Evolutionary conservation across 2,113 vertebrate genomes (phyloP), one percentile per base, ranked within the genome.

Genomic region (Chiloscyllium plagiosum): DNA sequence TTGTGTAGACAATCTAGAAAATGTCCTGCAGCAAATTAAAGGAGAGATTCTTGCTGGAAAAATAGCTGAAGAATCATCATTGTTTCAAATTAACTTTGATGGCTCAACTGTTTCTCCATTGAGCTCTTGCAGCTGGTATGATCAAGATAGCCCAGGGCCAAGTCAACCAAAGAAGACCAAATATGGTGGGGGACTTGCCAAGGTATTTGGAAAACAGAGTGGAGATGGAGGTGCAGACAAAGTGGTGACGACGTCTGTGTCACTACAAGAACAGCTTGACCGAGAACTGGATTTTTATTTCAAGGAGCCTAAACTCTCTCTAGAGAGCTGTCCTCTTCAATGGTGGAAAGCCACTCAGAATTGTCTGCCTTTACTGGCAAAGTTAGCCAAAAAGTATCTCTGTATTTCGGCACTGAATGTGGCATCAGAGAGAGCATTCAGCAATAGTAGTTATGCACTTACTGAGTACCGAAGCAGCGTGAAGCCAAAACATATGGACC

Each of bases 341-440:
- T 95, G 94, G 94, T 95, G 94, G 94, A 95, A 95, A 95, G 94
- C 94, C 8, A 95, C 94, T 12, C 94, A 95, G 69, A 95, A 72
- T 72, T 95, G 94, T 26, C 68, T 95, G 94, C 94, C 94, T 47
- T 95, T 95, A 47, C 52, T 95, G 47, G 94, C 94, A 72, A 95
- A 95, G 37, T 47, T 95, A 72, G 94, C 94, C 94, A 95, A 72
- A 95, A 95, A 72, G 22, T 95, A 95, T 33, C 94, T 95, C 69
- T 95, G 94, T 22, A 95, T 95, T 29, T 95, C 94, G 50, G 94
- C 94, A 70, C 76, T 26, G 8, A 72, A 72, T 72, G 94, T 95
- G 1, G 10, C 42, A 52, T 95, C 94, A 72, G 94, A 95, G 72
- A 72, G 68, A 50, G 94, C 94, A 12, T 95, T 95, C 42, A 95